phyloP scores from a whole-genome alignment of 2,888 invertebrate genomes.

The Liodrosophila aerea region DNA sequence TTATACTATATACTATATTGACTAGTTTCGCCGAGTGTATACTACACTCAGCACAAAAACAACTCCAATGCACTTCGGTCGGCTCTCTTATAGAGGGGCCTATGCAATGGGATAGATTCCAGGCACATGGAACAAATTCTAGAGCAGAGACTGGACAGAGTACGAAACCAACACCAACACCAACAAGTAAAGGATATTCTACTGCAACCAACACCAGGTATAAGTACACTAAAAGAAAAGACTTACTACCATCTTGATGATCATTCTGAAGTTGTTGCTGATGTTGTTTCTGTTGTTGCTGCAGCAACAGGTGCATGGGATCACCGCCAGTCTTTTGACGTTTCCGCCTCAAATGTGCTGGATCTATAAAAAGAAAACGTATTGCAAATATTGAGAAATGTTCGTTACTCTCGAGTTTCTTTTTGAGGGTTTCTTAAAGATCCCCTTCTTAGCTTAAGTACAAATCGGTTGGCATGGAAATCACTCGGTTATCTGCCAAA shows the following conservation, averaged over 20 bases:
- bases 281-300: conserved; percentile 74
- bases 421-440: not conserved
- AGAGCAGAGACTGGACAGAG: conserved; percentile 6
- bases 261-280: conserved; percentile 69
- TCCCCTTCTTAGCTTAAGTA: conserved; percentile 51
- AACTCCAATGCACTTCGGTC: conserved; percentile 18
- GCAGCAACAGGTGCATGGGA: conserved; percentile 82
- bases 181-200: not conserved
- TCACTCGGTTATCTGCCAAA: not conserved
- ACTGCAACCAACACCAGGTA: conserved; percentile 22
- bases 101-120: conserved; percentile 34
- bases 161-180: conserved; percentile 18
- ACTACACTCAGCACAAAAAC: not conserved
- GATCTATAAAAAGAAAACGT: conserved; percentile 86
- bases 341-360: conserved; percentile 84
- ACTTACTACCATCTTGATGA: conserved; percentile 82
- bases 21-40: conserved; percentile 9
- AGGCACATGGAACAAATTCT: conserved; percentile 8
- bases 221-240: conserved; percentile 15
- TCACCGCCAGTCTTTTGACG: conserved; percentile 82
- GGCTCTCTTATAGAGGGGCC: no score
- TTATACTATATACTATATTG: conserved; percentile 21
- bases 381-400: conserved; percentile 59
- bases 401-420: no score
- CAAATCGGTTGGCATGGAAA: conserved; percentile 37